Conservation (phyloP, 2,113 vertebrate genomes). For the Brachyhypopomus gauderio region DNA sequence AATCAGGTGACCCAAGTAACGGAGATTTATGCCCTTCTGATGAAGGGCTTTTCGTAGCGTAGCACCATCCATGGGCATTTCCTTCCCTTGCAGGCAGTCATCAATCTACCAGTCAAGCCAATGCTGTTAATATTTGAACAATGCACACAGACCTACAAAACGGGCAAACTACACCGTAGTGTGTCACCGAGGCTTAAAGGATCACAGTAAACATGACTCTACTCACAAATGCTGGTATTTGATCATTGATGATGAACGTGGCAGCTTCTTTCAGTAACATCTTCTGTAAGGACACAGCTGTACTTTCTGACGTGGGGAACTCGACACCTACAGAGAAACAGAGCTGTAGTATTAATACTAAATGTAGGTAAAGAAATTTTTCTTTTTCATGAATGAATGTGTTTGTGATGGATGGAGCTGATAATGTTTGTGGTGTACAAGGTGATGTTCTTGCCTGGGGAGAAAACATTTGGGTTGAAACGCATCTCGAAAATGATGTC, state of each 20-base stretch:
- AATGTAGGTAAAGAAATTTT: background rate
- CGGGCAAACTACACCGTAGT: background rate
- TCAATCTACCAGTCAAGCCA: constrained; percentile 65
- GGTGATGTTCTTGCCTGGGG: constrained; percentile 67
- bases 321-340: constrained; percentile 66
- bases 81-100: constrained; percentile 65
- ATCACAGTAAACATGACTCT: background rate
- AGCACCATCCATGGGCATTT: constrained; percentile 74
- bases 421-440: background rate
- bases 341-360: background rate
- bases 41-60: constrained; percentile 76
- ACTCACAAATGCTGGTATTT: constrained; percentile 81
- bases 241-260: constrained; percentile 72
- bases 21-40: constrained; percentile 77
- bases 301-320: constrained; percentile 69
- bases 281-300: constrained; percentile 68
- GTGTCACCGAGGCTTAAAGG: background rate
- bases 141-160: background rate
- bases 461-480: constrained; percentile 76
- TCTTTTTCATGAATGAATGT: background rate
- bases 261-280: constrained; percentile 76
- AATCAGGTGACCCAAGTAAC: constrained; percentile 76
- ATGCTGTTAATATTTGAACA: background rate
- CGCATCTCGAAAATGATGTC: constrained; percentile 83
- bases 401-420: background rate